Evolutionary conservation across 2,888 invertebrate genomes (phyloP), one percentile per base, ranked within the genome.

Genomic region (Drosophila mercatorum): DNA sequence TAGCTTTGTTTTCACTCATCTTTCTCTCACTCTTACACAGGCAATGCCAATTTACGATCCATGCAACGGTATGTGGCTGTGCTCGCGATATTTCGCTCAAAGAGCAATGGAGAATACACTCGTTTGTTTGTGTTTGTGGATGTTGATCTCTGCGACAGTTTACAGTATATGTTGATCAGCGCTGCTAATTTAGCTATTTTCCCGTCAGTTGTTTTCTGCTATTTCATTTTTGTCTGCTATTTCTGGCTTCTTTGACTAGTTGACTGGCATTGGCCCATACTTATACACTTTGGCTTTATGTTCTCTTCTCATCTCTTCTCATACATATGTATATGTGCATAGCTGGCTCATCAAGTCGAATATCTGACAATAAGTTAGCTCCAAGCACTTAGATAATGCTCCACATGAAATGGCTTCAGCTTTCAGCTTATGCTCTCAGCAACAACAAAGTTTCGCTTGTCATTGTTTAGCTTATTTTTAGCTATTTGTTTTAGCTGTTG

Each of bases 401-500:
- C 78, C 79, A 73, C 78, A 72, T 68, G 55, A 46, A 41, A 38
- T 52, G 41, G 64, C 46, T 62, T 66, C 55, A 68, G 59, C 64
- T 41, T 53, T 57, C 53, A 31, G 51, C 52, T 43, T 31, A 44
- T 57, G 14, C 6, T 36, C 38, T 14, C 34, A 34, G 69, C 57
- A 58, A 53, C 58, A 52, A 56, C 31, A 67, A 70, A 43, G 57
- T 28, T 36, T 34, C 55, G 28, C 43, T 65, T 65, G 62, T 22
- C 59, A 46, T 66, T 65, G 44, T 53, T 67, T 43, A 61, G 58
- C 60, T 63, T 67, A 55, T 62, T 57, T 57, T 55, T 34, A 34
- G 55, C 61, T 72, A 69, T 76, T 64, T 59, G 47, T 64, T 34
- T 58, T 55, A 56, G 60, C 47, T 28, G 55, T 64, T 59, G 47